A percentile compares a stretch with the other conserved stretches of the same genome.
Conservation (phyloP, 2,113 vertebrate genomes). For the Bolborhynchus lineola region DNA sequence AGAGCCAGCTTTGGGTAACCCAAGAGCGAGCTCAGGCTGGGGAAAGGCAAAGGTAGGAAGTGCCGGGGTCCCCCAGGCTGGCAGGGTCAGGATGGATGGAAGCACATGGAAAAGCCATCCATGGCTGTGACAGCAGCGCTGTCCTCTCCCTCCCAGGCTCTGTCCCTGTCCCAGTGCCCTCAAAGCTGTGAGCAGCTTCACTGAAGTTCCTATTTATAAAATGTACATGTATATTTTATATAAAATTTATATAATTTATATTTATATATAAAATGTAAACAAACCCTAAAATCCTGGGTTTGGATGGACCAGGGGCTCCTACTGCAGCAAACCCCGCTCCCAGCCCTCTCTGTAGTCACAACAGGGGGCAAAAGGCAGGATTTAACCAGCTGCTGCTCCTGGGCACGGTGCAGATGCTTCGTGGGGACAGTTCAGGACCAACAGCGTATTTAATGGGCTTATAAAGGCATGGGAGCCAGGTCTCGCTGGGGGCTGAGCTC, state of each 20-base stretch:
- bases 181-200: neutral
- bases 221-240: no score
- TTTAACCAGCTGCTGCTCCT: neutral
- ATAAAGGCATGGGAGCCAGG: neutral
- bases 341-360: neutral
- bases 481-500: neutral
- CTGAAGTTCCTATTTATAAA: neutral
- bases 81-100: fast-evolving
- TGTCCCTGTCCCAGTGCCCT: neutral
- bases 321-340: fast-evolving
- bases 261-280: no score
- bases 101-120: neutral
- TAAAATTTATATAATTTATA: no score
- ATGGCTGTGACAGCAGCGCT: neutral
- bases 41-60: neutral
- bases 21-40: neutral
- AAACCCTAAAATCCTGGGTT: no score
- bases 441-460: neutral
- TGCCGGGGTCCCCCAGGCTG: neutral
- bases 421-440: neutral
- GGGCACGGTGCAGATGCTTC: neutral
- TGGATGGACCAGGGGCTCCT: neutral
- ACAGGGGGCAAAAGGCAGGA: neutral
- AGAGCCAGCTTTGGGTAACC: neutral
- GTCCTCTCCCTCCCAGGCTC: neutral